Evolutionary conservation across 2,113 vertebrate species (phyloP).

Genomic region (Dasyurus viverrinus): DNA sequence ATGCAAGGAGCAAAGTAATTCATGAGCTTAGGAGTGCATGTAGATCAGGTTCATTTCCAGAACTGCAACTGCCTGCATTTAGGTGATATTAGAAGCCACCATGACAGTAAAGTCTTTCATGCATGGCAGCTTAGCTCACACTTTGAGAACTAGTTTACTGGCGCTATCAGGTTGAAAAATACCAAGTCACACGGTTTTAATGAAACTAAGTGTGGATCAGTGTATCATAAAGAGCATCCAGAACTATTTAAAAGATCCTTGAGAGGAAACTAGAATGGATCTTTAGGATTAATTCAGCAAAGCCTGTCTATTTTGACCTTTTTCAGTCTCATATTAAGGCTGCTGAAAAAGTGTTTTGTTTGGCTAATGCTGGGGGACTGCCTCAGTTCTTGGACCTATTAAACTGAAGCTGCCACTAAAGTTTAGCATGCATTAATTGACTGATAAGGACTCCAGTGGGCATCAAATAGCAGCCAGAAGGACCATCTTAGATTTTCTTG

Average conservation of each 20-base stretch:
- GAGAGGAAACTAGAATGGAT: conserved; percentile 89
- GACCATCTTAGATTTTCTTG: conserved; percentile 82
- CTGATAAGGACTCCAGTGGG: conserved; percentile 82
- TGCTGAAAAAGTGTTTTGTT: conserved; percentile 85
- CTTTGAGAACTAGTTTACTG: conserved; percentile 85
- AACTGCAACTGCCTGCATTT: conserved; percentile 80
- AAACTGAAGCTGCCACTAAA: conserved; percentile 76
- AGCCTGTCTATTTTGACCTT: conserved; percentile 87
- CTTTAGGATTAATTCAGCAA: conserved; percentile 87
- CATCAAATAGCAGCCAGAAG: conserved; percentile 83
- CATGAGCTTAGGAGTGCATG: conserved; percentile 81
- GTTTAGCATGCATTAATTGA: conserved; percentile 84
- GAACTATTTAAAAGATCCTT: conserved; percentile 86
- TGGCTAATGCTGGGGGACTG: conserved; percentile 80
- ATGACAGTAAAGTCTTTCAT: conserved; percentile 86
- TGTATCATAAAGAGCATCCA: conserved; percentile 86
- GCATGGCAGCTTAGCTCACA: conserved; percentile 84
- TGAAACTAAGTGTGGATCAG: conserved; percentile 86
- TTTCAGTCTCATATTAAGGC: conserved; percentile 83
- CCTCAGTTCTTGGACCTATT: conserved; percentile 76
- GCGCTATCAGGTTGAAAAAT: conserved; percentile 86
- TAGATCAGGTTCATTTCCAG: conserved; percentile 83
- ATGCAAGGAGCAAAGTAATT: conserved; percentile 78
- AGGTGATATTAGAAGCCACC: conserved; percentile 86
- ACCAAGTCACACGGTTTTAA: conserved; percentile 87